These are phyloP conservation scores for Ceyx margarethae DNA, from an alignment of 2,113 vertebrate species.

Conservation along the genomic window DNA sequence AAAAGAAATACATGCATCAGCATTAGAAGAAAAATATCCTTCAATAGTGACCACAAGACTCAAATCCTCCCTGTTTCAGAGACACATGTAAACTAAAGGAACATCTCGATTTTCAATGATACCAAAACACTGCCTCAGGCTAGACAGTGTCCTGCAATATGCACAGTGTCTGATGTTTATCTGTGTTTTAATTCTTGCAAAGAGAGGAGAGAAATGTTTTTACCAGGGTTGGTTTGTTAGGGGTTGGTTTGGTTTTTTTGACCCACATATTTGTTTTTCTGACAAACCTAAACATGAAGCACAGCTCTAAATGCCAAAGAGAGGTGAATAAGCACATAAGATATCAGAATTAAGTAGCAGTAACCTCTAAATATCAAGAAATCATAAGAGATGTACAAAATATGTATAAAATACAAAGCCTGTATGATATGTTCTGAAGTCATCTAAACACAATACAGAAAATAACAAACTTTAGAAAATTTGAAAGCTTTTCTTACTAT, in stretches of 20 bases:
- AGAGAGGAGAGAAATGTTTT: fast-evolving
- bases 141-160: not conserved
- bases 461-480: not conserved
- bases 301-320: not conserved
- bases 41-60: not conserved
- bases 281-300: not conserved
- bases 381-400: not conserved
- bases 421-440: not conserved
- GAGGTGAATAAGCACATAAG: not conserved
- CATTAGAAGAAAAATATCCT: not conserved
- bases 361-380: not conserved
- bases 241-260: not conserved
- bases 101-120: not conserved
- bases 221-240: not conserved
- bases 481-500: not conserved
- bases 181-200: not conserved
- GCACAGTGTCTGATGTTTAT: not conserved
- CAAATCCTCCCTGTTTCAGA: not conserved
- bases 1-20: not conserved
- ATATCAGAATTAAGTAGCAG: not conserved
- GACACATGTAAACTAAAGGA: not conserved
- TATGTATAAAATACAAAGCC: not conserved
- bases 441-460: not conserved
- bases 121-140: not conserved
- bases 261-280: not conserved